Percentiles rank a stretch among this genome's conserved stretches.
Evolutionary conservation across 2,888 invertebrate species (phyloP).

Genomic region (Patella pellucida): DNA sequence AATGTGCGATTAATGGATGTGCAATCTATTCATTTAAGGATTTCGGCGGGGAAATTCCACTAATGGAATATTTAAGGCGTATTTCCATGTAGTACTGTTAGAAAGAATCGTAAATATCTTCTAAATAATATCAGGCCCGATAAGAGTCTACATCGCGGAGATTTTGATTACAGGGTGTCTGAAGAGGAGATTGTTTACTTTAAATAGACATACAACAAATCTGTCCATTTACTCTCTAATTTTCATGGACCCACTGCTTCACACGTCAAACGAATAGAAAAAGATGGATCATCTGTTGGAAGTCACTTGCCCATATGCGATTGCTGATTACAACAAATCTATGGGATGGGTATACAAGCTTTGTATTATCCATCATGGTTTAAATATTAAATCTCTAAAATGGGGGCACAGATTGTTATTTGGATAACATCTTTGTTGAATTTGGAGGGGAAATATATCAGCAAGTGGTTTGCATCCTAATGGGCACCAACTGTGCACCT

Average conservation of each 20-base stretch:
- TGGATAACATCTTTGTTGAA: too few relatives aligned
- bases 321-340: slow-evolving; percentile 21
- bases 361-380: slow-evolving; percentile 22
- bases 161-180: slow-evolving; percentile 13
- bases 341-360: slow-evolving; percentile 33
- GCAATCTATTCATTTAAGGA: too few relatives aligned
- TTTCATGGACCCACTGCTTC: slow-evolving; percentile 12
- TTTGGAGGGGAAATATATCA: too few relatives aligned
- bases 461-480: too few relatives aligned
- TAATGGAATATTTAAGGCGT: too few relatives aligned
- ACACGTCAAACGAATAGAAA: slow-evolving; percentile 12
- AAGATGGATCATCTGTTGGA: slow-evolving; percentile 20
- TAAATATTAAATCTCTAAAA: slow-evolving; percentile 18
- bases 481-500: too few relatives aligned
- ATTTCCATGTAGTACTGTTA: too few relatives aligned
- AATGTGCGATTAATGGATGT: too few relatives aligned
- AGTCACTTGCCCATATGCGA: slow-evolving; percentile 18
- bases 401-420: slow-evolving; percentile 19
- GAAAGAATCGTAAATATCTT: slow-evolving; percentile 23
- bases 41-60: too few relatives aligned
- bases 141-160: slow-evolving; percentile 16
- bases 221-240: slow-evolving; percentile 15
- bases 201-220: slow-evolving; percentile 29
- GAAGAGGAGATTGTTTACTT: slow-evolving; percentile 19
- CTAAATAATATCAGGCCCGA: slow-evolving; percentile 14